Evolutionary conservation across 2,113 vertebrate genomes (phyloP).

Genomic region (Loxodonta africana): DNA sequence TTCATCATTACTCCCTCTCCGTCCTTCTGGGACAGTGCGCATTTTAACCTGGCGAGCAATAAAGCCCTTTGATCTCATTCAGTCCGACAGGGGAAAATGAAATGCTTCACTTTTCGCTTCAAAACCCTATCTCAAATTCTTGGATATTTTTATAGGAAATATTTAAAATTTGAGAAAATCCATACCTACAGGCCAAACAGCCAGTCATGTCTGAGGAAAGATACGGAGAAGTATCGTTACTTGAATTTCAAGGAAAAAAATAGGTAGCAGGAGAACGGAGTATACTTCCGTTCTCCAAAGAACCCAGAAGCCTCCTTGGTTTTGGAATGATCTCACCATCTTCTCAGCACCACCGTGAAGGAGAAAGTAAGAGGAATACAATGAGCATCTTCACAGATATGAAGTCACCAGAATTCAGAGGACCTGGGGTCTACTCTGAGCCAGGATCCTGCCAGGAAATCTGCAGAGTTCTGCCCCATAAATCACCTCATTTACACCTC

Average conservation of each 20-base stretch:
- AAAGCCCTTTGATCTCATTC: background rate
- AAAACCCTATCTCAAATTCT: background rate
- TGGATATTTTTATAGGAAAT: background rate
- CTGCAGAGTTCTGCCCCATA: background rate
- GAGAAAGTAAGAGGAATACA: background rate
- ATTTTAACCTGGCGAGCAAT: constrained; percentile 11
- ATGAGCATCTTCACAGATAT: background rate
- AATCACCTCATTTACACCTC: background rate
- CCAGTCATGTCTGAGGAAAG: background rate
- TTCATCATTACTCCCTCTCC: background rate
- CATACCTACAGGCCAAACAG: rapidly evolving
- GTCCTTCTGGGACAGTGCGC: background rate
- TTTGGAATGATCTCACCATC: rapidly evolving
- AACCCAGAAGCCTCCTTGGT: rapidly evolving
- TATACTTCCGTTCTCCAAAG: background rate
- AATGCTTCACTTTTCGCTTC: background rate
- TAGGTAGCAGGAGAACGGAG: background rate
- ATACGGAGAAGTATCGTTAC: background rate
- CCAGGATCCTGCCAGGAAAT: background rate
- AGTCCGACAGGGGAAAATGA: background rate
- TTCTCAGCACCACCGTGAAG: background rate
- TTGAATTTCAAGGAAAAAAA: background rate
- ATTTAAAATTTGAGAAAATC: constrained; percentile 12
- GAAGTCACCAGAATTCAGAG: background rate
- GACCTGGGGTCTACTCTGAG: background rate